These are phyloP conservation scores for Nineta flava DNA, from an alignment of 2,888 invertebrate species.

Conservation along the genomic window DNA sequence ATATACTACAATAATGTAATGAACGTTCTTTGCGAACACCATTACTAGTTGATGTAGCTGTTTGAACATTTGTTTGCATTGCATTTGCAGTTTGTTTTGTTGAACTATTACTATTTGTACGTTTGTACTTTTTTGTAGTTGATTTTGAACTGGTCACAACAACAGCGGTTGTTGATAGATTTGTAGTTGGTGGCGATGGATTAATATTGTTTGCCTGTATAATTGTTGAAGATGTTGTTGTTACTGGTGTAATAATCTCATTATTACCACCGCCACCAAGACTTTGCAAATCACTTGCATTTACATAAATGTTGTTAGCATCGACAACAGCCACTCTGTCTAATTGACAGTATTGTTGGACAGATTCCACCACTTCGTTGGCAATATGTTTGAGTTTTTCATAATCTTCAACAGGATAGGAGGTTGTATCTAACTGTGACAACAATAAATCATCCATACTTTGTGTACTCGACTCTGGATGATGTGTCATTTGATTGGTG, in stretches of 20 bases:
- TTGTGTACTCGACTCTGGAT: conserved; percentile 36
- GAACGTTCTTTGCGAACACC: conserved; percentile 74
- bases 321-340: conserved; percentile 28
- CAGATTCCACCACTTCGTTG: conserved; percentile 63
- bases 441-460: conserved; percentile 54
- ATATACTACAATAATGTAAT: conserved; percentile 83
- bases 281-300: not conserved
- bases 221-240: too few relatives aligned
- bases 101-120: conserved; percentile 28
- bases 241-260: too few relatives aligned
- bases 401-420: conserved; percentile 56
- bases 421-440: conserved; percentile 45
- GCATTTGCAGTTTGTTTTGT: conserved; percentile 7
- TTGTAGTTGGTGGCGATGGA: conserved; percentile 32
- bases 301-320: conserved; percentile 22
- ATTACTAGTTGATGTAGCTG: conserved; percentile 45
- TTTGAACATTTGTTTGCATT: conserved; percentile 17
- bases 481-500: conserved; percentile 23
- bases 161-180: conserved; percentile 41
- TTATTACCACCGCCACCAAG: not conserved
- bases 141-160: conserved; percentile 45
- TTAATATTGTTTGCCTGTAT: conserved; percentile 23
- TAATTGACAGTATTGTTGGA: conserved; percentile 47
- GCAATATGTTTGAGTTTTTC: conserved; percentile 74
- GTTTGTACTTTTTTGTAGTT: conserved; percentile 53